A percentile compares a stretch with the other conserved stretches of the same genome.
phyloP scores from a whole-genome alignment of 2,888 invertebrate species.

The Coronaproctus castanopsis region DNA sequence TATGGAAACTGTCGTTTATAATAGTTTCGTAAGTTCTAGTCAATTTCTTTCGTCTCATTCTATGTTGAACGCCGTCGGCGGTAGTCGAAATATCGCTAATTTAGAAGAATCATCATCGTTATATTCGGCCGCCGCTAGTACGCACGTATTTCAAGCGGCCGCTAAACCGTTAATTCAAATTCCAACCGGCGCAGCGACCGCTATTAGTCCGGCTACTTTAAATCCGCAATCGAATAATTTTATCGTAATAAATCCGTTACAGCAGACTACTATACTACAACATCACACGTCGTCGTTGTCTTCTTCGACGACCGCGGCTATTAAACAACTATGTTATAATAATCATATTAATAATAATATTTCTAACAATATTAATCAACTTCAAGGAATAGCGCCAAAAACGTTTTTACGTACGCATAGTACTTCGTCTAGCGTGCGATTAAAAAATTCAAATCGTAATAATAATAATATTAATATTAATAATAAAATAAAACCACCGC shows the following conservation, averaged over 20 bases:
- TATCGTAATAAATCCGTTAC: too few relatives aligned
- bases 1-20: conserved; percentile 66
- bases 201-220: conserved; percentile 16
- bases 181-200: conserved; percentile 17
- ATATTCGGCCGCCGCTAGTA: conserved; percentile 63
- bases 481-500: too few relatives aligned
- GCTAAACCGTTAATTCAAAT: conserved; percentile 38
- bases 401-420: too few relatives aligned
- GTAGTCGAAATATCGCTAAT: conserved; percentile 32
- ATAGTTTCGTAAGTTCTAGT: conserved; percentile 64
- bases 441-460: too few relatives aligned
- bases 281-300: not conserved
- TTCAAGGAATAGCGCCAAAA: too few relatives aligned
- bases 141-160: conserved; percentile 59
- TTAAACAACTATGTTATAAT: too few relatives aligned
- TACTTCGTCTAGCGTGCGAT: too few relatives aligned
- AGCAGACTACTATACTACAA: not conserved
- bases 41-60: conserved; percentile 42
- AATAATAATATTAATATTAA: too few relatives aligned
- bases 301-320: too few relatives aligned
- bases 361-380: too few relatives aligned
- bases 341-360: too few relatives aligned
- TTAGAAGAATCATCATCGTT: conserved; percentile 39
- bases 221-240: not conserved
- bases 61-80: conserved; percentile 48